Conservation (phyloP, 2,888 invertebrate genomes). For the Xylota sylvarum region DNA sequence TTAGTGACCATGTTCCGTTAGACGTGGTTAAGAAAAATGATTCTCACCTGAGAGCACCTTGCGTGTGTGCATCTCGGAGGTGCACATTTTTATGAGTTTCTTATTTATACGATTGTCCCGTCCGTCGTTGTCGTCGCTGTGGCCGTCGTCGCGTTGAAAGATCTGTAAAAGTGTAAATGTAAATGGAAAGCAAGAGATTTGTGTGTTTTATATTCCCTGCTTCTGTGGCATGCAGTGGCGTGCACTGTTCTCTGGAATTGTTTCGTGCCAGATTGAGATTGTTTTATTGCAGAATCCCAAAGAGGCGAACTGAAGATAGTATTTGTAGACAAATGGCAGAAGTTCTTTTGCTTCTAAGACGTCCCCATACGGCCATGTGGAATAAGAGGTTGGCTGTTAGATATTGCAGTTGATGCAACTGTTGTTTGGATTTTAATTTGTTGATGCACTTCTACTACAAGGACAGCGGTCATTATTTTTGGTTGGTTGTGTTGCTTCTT, state of each 20-base stretch:
- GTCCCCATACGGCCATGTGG: slow-evolving; percentile 22
- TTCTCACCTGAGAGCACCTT: slow-evolving; percentile 33
- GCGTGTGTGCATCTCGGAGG: slow-evolving; percentile 40
- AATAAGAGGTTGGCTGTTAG: slow-evolving; percentile 53
- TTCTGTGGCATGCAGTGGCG: slow-evolving; percentile 25
- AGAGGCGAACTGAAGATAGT: slow-evolving; percentile 3
- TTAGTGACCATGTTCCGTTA: slow-evolving; percentile 69
- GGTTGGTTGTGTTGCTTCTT: slow-evolving; percentile 13
- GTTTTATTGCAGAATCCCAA: slow-evolving; percentile 50
- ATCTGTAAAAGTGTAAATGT: slow-evolving; percentile 31
- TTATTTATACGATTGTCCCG: slow-evolving; percentile 24
- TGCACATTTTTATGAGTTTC: slow-evolving; percentile 52
- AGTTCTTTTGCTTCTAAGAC: slow-evolving; percentile 29
- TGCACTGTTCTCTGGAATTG: slow-evolving; percentile 55
- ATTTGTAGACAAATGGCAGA: slow-evolving; percentile 6
- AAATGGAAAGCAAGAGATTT: slow-evolving; percentile 46
- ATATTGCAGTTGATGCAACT: slow-evolving; percentile 57
- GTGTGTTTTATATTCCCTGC: slow-evolving; percentile 7
- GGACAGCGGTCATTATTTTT: slow-evolving; percentile 68
- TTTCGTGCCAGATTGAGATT: slow-evolving; percentile 70
- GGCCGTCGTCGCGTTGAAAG: slow-evolving; percentile 35
- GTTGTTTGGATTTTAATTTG: slow-evolving; percentile 66
- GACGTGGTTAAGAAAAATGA: slow-evolving; percentile 53
- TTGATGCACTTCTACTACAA: slow-evolving; percentile 56
- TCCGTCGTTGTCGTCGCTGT: background rate